Evolutionary conservation across 2,888 invertebrate genomes (phyloP), one percentile per base, ranked within the genome.

Genomic region (Lepidocyrtinus sp.): DNA sequence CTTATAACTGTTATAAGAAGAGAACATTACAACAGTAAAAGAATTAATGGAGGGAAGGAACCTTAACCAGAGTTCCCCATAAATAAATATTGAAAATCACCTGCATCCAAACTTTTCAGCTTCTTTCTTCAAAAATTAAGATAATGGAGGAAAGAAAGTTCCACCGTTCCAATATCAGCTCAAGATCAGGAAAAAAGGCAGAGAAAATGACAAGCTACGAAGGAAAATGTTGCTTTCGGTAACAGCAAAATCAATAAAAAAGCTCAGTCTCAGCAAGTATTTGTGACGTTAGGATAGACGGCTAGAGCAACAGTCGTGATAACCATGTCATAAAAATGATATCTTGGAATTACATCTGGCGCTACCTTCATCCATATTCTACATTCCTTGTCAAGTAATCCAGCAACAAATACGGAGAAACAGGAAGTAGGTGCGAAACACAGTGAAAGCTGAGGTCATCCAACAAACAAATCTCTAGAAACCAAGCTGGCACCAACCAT

Each of bases 311-410:
- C 80, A 80, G 74, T 80, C 70, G n/a, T 50, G 50, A 50, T 50
- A 50, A 50, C 68, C 73, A 65, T 80, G 80, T 80, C 80, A 80
- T 75, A 80, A 74, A 50, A 50, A 45, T 64, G 75, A 61, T 71
- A 80, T 80, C 75, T 80, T 50, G 65, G 68, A 26, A 80, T 70
- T 80, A 59, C 69, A 80, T 80, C 74, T 80, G 74, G 55, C n/a
- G 65, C 75, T 7, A 12, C 50, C 50, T 50, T 50, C 50, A 50
- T 50, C 50, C 15, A 50, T 50, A 50, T 50, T 50, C 50, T 12
- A 50, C 5, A 12, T 2, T 36, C 1, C n/a, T 17, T 75, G 80
- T 80, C 80, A 63, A 80, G 70, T 65, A 64, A n/a, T 26, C 62
- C 59, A 69, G 75, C 75, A 75, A 75, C 80, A 75, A 80, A 74